These are phyloP conservation scores for Sardinella longiceps DNA, from an alignment of 2,797 vertebrate genomes.

Conservation along the genomic window DNA sequence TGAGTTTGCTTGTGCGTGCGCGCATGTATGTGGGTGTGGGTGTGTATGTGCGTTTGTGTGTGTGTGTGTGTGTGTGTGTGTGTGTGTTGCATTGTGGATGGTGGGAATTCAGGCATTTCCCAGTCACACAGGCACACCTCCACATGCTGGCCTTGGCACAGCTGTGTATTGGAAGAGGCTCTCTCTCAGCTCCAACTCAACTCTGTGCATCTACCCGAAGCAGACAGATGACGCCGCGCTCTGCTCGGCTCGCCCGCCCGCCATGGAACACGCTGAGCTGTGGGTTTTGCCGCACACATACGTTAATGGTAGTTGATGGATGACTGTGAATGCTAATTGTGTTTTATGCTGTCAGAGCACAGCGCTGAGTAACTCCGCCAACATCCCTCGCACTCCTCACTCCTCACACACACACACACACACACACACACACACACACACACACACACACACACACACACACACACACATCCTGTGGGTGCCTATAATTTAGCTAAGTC, in stretches of 20 bases:
- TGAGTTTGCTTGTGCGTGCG: slow-evolving; percentile 34
- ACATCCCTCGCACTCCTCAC: not conserved
- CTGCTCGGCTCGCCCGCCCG: no score
- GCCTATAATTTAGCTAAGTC: not conserved
- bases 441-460: not conserved
- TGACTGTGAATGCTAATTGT: slow-evolving; percentile 33
- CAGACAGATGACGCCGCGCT: not conserved
- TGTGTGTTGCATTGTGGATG: no score
- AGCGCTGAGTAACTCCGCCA: not conserved
- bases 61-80: not conserved
- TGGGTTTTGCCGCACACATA: slow-evolving; percentile 6
- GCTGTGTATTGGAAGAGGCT: not conserved
- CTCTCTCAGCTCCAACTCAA: not conserved
- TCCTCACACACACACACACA: no score
- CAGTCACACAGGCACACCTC: not conserved
- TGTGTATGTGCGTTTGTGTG: not conserved
- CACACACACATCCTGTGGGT: not conserved
- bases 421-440: no score
- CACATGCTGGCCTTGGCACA: not conserved
- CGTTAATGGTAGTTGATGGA: slow-evolving; percentile 33
- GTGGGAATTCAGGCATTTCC: not conserved
- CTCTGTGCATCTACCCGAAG: slow-evolving; percentile 10
- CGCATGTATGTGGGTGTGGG: not conserved
- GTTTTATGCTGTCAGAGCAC: not conserved
- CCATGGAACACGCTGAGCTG: not conserved